Evolutionary conservation across 1,140 invertebrate species (phyloP).

Genomic region (Meloidogyne floridensis): DNA sequence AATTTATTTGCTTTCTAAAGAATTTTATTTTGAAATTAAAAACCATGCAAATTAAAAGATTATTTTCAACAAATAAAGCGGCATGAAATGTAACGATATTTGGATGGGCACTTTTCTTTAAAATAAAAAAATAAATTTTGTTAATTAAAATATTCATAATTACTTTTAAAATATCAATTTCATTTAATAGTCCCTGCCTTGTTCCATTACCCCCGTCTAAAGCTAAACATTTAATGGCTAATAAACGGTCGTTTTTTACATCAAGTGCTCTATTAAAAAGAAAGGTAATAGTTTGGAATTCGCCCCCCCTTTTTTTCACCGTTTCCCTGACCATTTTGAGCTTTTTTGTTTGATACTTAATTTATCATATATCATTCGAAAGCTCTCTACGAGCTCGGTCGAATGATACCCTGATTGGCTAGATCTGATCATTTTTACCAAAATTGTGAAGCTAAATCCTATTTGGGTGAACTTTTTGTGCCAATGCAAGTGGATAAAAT

Average conservation of each 20-base stretch:
- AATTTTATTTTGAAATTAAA: neutral
- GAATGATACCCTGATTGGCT: no score
- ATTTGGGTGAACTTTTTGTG: no score
- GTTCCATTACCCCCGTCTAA: conserved; percentile 40
- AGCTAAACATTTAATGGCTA: conserved; percentile 47
- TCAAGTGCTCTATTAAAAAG: conserved; percentile 37
- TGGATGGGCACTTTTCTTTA: conserved; percentile 77
- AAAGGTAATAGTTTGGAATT: no score
- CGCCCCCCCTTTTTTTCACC: no score
- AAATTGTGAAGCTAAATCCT: no score
- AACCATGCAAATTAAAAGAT: conserved; percentile 85
- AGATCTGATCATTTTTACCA: no score
- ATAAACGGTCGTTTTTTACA: conserved; percentile 38
- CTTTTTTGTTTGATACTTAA: no score
- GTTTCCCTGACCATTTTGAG: no score
- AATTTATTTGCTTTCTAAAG: neutral
- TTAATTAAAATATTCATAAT: neutral
- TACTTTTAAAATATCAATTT: conserved; percentile 51
- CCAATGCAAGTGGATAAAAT: no score
- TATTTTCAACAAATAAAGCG: conserved; percentile 94
- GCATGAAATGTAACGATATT: conserved; percentile 99
- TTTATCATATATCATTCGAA: no score
- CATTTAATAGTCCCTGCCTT: conserved; percentile 41
- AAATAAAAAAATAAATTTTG: neutral
- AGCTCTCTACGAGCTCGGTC: no score